Conservation (phyloP, 1,140 invertebrate species). For the Fragariocoptes setiger region DNA sequence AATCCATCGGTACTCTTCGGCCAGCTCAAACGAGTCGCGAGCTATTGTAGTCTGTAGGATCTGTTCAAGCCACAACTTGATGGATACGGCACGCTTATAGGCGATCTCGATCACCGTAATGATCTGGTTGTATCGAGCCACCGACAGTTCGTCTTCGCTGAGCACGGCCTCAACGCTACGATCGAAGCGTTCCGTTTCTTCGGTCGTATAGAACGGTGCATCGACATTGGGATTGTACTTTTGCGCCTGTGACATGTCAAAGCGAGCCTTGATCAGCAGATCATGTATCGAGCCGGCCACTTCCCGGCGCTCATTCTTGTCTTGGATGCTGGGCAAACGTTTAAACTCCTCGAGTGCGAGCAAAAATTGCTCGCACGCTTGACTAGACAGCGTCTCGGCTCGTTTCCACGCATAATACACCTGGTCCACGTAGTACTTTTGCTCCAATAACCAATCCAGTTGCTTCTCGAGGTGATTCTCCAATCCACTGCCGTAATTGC, state of each 20-base stretch:
- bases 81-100: slow-evolving; percentile 19
- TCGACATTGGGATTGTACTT: slow-evolving; percentile 23
- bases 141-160: slow-evolving; percentile 23
- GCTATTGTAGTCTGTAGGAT: slow-evolving; percentile 18
- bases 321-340: slow-evolving; percentile 16
- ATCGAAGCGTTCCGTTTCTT: slow-evolving; percentile 22
- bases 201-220: slow-evolving; percentile 27
- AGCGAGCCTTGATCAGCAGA: slow-evolving; percentile 22
- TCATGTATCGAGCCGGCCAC: slow-evolving; percentile 25
- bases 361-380: slow-evolving; percentile 21
- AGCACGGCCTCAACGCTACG: slow-evolving; percentile 24
- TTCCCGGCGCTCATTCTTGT: slow-evolving; percentile 17
- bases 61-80: slow-evolving; percentile 27
- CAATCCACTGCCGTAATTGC: slow-evolving; percentile 21
- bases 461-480: slow-evolving; percentile 24
- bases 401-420: slow-evolving; percentile 25
- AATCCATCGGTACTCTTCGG: slow-evolving; percentile 13
- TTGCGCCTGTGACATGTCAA: slow-evolving; percentile 24
- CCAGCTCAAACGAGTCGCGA: slow-evolving; percentile 15
- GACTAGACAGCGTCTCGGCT: slow-evolving; percentile 20
- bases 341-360: slow-evolving; percentile 21
- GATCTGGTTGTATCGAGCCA: slow-evolving; percentile 21
- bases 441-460: slow-evolving; percentile 21
- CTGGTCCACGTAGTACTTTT: slow-evolving; percentile 21
- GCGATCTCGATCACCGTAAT: slow-evolving; percentile 21